Evolutionary conservation across 2,797 vertebrate genomes (phyloP), one percentile per base, ranked within the genome.

Genomic region (Ptychobarbus kaznakovi): DNA sequence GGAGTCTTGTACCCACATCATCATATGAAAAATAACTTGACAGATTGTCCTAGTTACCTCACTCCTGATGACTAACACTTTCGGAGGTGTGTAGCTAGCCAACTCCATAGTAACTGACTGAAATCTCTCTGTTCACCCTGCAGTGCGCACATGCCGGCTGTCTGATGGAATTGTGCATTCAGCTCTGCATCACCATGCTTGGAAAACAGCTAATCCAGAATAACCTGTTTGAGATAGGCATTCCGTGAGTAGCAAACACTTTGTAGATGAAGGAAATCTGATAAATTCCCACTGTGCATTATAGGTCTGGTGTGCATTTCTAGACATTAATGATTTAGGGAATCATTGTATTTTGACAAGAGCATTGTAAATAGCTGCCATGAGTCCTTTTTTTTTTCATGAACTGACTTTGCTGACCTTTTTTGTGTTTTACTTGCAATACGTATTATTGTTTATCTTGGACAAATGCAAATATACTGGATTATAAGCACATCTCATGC

Each of bases 151-250:
- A 99, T 0, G 98, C 97, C 0, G 98, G 98, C 46, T 99, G 98
- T 90, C 94, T 99, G 7, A 99, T 99, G 98, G 98, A 99, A 89
- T 91, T 99, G 83, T 99, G 98, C 66, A 98, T 99, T 91, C 98
- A 99, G 91, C 91, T 99, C 46, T 99, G 98, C 89, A 99, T 99
- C 90, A 99, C 98, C 87, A 99, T 99, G 98, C 90, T 99, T 73
- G 98, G 98, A 81, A 99, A 99, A 88, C 98, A 99, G 94, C 95
- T 99, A 84, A 98, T 99, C 90, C 98, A 99, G 94, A 99, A 99
- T 94, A 99, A 99, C 92, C 94, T 99, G 80, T 99, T 99, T 87
- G 98, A 99, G 94, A 97, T 99, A 0, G 97, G 97, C 88, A 95
- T 99, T 87, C 98, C 98, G 98, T 99, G 92, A 97, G 98, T 97